phyloP scores from a whole-genome alignment of 2,888 invertebrate species.

The Dexiosoma caninum region DNA sequence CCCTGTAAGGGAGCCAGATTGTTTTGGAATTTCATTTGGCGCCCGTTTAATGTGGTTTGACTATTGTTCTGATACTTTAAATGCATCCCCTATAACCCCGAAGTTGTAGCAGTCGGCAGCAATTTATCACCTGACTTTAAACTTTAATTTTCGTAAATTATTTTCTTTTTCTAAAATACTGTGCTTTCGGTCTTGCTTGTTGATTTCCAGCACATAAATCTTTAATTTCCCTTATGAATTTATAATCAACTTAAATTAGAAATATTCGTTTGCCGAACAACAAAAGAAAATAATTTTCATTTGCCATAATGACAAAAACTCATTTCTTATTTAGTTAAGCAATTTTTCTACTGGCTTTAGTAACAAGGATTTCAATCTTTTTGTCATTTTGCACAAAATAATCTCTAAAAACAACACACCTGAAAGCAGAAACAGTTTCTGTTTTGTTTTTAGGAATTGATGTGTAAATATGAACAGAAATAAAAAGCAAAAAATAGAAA shows the following conservation, averaged over 20 bases:
- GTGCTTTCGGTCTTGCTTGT: background rate
- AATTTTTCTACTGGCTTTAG: conserved; percentile 15
- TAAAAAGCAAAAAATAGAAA: too few relatives aligned
- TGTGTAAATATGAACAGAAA: conserved; percentile 50
- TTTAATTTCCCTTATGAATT: conserved; percentile 45
- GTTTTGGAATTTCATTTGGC: background rate
- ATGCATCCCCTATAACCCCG: too few relatives aligned
- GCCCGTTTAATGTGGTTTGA: too few relatives aligned
- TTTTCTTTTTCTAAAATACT: background rate
- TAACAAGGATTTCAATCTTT: background rate
- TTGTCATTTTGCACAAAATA: conserved; percentile 14
- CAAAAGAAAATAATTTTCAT: conserved; percentile 36
- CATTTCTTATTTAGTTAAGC: conserved; percentile 50
- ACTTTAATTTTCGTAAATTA: too few relatives aligned
- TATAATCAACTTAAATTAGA: conserved; percentile 50
- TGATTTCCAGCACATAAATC: background rate
- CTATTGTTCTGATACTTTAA: too few relatives aligned
- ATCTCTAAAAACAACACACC: conserved; percentile 46
- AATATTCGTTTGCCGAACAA: conserved; percentile 16
- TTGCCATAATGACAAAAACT: conserved; percentile 54
- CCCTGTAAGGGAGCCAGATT: background rate
- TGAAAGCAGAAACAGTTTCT: conserved; percentile 25
- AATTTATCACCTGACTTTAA: too few relatives aligned
- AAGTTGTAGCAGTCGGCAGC: too few relatives aligned
- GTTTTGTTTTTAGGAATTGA: conserved; percentile 45